Evolutionary conservation across 1,140 invertebrate genomes (phyloP), one percentile per base, ranked within the genome.

Genomic region (Sogatella furcifera): DNA sequence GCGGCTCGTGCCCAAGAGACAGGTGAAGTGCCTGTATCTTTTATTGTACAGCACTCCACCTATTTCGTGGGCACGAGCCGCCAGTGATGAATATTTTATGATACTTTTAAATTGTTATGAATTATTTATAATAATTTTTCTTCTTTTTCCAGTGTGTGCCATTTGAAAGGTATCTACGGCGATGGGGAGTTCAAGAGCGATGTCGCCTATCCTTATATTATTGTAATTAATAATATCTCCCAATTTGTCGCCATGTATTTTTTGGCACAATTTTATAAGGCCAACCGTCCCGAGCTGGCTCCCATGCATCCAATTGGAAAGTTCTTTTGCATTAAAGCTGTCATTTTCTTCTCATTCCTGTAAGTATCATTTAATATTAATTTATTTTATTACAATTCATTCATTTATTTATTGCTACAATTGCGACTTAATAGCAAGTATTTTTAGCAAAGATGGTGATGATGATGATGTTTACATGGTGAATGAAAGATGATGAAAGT

Each of bases 341-440:
- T 98, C 57, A 92, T 98, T 13, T 98, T 98, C 77, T 93, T 97
- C 69, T 96, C 94, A 57, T 98, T 98, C 76, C 97, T 96, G 93
- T 96, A 84, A 88, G 91, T 86, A 58, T 24, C 13, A 13, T 60
- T n/a, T n/a, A n/a, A n/a, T n/a, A n/a, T n/a, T n/a, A n/a, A n/a
- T n/a, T n/a, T n/a, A n/a, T n/a, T n/a, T n/a, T n/a, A n/a, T n/a
- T n/a, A n/a, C n/a, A n/a, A n/a, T n/a, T n/a, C n/a, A n/a, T n/a
- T n/a, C n/a, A n/a, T n/a, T n/a, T n/a, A n/a, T n/a, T n/a, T n/a
- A n/a, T n/a, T n/a, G n/a, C n/a, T n/a, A n/a, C n/a, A n/a, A n/a
- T n/a, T n/a, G n/a, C n/a, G n/a, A n/a, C n/a, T n/a, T n/a, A n/a
- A n/a, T n/a, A n/a, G n/a, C n/a, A n/a, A n/a, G n/a, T n/a, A n/a